phyloP scores from a whole-genome alignment of 2,888 invertebrate species.

The Phengaris alcon region DNA sequence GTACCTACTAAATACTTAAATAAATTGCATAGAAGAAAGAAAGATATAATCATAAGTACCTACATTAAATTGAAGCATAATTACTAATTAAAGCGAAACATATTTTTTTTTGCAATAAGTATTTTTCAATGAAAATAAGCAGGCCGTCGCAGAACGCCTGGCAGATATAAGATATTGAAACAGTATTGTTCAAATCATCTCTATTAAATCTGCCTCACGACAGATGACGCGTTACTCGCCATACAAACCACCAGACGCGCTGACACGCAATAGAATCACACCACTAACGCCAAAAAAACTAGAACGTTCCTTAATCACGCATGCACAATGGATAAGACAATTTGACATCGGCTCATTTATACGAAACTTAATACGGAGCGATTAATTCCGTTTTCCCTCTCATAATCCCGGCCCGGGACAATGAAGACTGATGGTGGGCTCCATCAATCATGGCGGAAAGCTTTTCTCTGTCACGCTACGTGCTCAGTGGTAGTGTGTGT shows the following conservation, averaged over 20 bases:
- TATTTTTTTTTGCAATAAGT: no score
- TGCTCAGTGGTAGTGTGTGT: neutral
- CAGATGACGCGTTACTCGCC: no score
- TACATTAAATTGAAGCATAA: neutral
- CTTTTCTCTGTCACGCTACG: slow-evolving; percentile 30
- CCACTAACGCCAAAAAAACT: neutral
- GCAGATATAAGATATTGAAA: neutral
- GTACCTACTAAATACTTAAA: no score
- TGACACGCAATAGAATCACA: no score
- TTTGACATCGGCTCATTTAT: slow-evolving; percentile 28
- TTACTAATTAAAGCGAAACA: neutral
- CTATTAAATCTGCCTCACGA: no score
- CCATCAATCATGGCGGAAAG: slow-evolving; percentile 31
- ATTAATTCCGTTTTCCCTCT: slow-evolving; percentile 32
- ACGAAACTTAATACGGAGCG: slow-evolving; percentile 30
- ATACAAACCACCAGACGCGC: no score
- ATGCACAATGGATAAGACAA: slow-evolving; percentile 13
- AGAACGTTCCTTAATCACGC: neutral
- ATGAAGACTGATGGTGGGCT: slow-evolving; percentile 30
- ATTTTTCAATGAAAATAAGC: no score
- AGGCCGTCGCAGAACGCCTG: no score
- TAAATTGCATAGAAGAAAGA: no score
- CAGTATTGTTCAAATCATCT: neutral
- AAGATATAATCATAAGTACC: no score
- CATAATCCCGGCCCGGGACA: slow-evolving; percentile 31